Conservation (phyloP, 92 coral and sea anemone species). For the Desmophyllum pertusum region DNA sequence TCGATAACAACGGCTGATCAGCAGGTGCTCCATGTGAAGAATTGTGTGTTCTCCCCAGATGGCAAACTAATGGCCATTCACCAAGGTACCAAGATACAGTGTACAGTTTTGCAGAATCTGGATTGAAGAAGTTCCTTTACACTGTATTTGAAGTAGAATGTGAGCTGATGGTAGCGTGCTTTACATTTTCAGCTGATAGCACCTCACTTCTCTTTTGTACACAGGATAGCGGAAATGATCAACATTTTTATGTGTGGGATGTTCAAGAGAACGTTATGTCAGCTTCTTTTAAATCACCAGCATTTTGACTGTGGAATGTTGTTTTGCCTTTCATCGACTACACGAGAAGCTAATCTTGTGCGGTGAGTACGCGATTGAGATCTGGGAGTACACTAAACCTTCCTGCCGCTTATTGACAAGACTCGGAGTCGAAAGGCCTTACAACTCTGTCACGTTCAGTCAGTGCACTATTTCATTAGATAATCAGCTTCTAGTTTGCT, state of each 20-base stretch:
- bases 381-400: neutral
- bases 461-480: neutral
- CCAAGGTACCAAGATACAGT: neutral
- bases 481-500: neutral
- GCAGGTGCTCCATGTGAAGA: neutral
- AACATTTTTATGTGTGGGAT: neutral
- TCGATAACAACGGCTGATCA: neutral
- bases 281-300: neutral
- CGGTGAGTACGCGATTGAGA: neutral
- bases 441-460: slow-evolving; percentile 3
- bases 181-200: neutral
- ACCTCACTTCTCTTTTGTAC: neutral
- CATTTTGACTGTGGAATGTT: neutral
- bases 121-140: neutral
- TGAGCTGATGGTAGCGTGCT: neutral
- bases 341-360: neutral
- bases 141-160: neutral
- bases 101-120: neutral
- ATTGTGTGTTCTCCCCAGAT: neutral
- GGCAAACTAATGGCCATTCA: neutral
- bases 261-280: neutral
- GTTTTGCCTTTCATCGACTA: neutral
- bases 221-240: neutral
- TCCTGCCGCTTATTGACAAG: neutral
- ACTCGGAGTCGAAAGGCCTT: neutral